Evolutionary conservation across 2,888 invertebrate genomes (phyloP), one percentile per base, ranked within the genome.

Genomic region (Nematopogon swammerdamellus): DNA sequence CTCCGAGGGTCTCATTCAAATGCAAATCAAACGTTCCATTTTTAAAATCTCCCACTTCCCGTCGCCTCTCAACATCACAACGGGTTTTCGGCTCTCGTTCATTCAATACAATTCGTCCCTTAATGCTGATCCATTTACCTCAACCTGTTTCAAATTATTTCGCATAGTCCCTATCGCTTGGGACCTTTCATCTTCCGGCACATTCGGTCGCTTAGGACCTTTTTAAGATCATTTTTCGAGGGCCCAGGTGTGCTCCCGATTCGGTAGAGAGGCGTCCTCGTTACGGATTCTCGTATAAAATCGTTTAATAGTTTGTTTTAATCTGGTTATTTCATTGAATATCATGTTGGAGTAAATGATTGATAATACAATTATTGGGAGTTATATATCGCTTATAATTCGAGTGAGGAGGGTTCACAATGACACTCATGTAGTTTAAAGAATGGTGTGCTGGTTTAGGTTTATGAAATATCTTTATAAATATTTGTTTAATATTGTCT

Each of bases 21-120:
- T 80, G 80, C 79, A 80, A 80, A 80, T 80, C 79, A 80, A 80
- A 76, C 73, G 79, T 77, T 76, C 80, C 79, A 77, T 79, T 80
- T 80, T 80, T 70, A 75, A 77, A 77, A 76, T 77, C 74, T 76
- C 77, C 76, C 76, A 75, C 36, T 36, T 77, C 75, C 74, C 74
- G 68, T 65, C 70, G 67, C 68, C 70, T 68, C 70, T 72, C 66
- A 68, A 68, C 73, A 75, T 75, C 74, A 74, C 71, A 77, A 75
- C 65, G 77, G 73, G 76, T 72, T 77, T 76, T 71, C 70, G 74
- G 68, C 72, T 14, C 36, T 8, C 36, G 36, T 3, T 14, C 3
- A 8, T 14, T 14, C 11, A 25, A 36, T 14, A 36, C 36, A 36
- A 36, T 36, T 4, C 11, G 14, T 14, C n/a, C 36, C 36, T 36